Percentiles rank a stretch among this genome's conserved stretches.
phyloP scores from a whole-genome alignment of 2,797 vertebrate genomes.

The Chelon labrosus region DNA sequence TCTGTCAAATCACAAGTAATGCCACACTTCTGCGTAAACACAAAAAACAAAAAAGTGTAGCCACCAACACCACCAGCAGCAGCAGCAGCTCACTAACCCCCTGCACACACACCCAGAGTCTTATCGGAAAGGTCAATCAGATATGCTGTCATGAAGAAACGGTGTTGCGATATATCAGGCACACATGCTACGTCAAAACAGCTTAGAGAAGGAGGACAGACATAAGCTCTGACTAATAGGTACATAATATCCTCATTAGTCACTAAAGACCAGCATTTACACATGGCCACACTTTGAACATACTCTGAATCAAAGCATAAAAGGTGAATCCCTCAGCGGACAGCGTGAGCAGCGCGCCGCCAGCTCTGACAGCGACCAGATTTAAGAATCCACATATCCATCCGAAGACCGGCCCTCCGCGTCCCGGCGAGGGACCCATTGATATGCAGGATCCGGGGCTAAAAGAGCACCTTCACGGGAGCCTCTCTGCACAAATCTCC shows the following conservation, averaged over 20 bases:
- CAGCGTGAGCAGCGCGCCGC: conserved; percentile 28
- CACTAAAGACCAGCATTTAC: conserved; percentile 40
- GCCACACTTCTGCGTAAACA: conserved; percentile 40
- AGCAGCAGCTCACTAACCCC: conserved; percentile 10
- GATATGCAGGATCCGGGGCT: conserved; percentile 68
- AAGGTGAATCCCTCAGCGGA: conserved; percentile 25
- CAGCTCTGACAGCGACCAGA: conserved; percentile 19
- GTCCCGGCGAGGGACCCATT: conserved; percentile 54
- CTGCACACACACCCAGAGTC: conserved; percentile 24
- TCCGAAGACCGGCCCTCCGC: conserved; percentile 24
- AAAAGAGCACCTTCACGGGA: conserved; percentile 66
- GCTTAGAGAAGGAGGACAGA: conserved; percentile 48
- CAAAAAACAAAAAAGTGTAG: conserved; percentile 16
- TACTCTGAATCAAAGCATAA: conserved; percentile 32
- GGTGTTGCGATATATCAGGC: conserved; percentile 62
- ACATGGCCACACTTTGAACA: conserved; percentile 40
- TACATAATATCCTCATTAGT: conserved; percentile 65
- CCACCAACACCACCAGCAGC: not conserved
- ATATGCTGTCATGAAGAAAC: conserved; percentile 60
- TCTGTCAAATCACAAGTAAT: conserved; percentile 57
- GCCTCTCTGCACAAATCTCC: conserved; percentile 68
- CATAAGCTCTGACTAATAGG: conserved; percentile 59
- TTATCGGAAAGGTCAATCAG: conserved; percentile 74
- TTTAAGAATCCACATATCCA: conserved; percentile 39
- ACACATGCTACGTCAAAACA: conserved; percentile 56